These are phyloP conservation scores for Apeltes quadracus DNA, from an alignment of 2,113 vertebrate species.

Conservation along the genomic window DNA sequence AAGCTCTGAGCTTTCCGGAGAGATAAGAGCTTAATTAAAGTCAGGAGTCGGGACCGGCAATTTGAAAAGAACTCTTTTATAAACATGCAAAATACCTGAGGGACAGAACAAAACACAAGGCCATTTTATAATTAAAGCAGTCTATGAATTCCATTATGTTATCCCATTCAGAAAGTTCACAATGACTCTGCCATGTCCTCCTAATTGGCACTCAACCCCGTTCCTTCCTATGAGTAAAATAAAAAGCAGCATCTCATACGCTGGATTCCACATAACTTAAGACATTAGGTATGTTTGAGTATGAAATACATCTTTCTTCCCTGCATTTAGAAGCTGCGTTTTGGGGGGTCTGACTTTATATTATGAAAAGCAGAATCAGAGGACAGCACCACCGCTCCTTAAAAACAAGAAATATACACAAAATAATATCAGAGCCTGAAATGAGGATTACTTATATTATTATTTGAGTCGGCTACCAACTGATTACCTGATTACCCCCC, in stretches of 20 bases:
- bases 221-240: slow-evolving; percentile 23
- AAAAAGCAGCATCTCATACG: background rate
- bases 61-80: slow-evolving; percentile 59
- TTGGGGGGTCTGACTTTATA: slow-evolving; percentile 11
- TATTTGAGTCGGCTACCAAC: slow-evolving; percentile 31
- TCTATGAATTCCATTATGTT: slow-evolving; percentile 39
- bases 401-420: slow-evolving; percentile 7
- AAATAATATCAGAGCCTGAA: background rate
- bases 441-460: background rate
- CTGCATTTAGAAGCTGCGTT: background rate
- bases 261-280: background rate
- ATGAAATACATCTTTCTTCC: background rate
- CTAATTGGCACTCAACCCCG: slow-evolving; percentile 8
- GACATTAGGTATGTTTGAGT: background rate
- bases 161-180: slow-evolving; percentile 47
- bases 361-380: slow-evolving; percentile 15
- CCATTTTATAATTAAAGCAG: slow-evolving; percentile 62
- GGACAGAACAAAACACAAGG: slow-evolving; percentile 51
- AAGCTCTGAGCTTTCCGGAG: slow-evolving; percentile 52
- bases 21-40: slow-evolving; percentile 77
- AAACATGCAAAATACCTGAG: slow-evolving; percentile 68
- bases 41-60: slow-evolving; percentile 54
- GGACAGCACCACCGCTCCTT: slow-evolving; percentile 2
- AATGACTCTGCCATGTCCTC: slow-evolving; percentile 38
- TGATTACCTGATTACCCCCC: too few species aligned